These are phyloP conservation scores for Meghimatium bilineatum DNA, from an alignment of 2,888 invertebrate species.

Conservation along the genomic window DNA sequence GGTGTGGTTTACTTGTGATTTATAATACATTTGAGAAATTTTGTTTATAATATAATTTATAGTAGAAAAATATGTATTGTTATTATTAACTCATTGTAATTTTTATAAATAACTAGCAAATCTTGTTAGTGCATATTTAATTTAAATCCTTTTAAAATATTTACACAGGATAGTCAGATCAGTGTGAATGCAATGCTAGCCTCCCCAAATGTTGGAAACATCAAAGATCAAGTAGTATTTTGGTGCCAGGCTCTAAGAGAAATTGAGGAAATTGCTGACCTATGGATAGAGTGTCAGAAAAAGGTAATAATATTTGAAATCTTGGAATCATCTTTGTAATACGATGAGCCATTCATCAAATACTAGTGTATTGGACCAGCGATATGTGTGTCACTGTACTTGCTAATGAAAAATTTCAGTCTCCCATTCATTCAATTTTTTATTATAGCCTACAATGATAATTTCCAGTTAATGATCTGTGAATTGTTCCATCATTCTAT, in stretches of 20 bases:
- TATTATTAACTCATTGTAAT: neutral
- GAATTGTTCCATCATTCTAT: no score
- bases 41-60: no score
- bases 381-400: no score
- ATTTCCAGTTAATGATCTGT: no score
- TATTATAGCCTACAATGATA: no score
- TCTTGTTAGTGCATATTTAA: neutral
- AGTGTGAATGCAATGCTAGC: constrained; percentile 66
- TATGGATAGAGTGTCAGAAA: constrained; percentile 73
- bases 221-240: constrained; percentile 66
- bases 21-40: no score
- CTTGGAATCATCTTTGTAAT: no score
- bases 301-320: constrained; percentile 61
- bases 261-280: constrained; percentile 73
- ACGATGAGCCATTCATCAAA: no score
- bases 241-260: constrained; percentile 71
- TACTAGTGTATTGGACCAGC: no score
- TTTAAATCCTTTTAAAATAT: neutral
- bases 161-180: constrained; percentile 69
- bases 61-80: neutral
- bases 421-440: no score
- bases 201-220: constrained; percentile 73
- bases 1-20: no score
- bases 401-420: no score
- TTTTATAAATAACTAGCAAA: neutral